phyloP scores from a whole-genome alignment of 2,888 invertebrate species.

The Drosophila paranaensis region DNA sequence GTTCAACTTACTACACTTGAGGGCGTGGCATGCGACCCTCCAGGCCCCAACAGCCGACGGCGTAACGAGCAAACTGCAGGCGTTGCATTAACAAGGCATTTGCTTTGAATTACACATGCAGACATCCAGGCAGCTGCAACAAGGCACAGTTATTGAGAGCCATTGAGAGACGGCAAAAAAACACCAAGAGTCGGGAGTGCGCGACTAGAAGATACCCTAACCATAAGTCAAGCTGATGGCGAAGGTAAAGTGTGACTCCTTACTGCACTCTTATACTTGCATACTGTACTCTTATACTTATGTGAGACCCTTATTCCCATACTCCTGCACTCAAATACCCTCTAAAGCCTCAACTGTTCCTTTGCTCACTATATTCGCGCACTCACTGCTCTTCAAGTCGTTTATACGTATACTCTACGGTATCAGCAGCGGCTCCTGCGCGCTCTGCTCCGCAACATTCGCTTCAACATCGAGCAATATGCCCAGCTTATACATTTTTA shows the following conservation, averaged over 20 bases:
- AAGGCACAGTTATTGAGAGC: conserved; percentile 37
- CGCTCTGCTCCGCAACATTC: neutral
- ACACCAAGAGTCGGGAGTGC: neutral
- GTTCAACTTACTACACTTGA: neutral
- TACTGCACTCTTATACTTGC: neutral
- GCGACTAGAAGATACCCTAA: neutral
- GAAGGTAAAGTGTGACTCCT: no score
- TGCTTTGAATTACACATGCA: conserved; percentile 54
- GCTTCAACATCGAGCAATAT: neutral
- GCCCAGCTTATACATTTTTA: neutral
- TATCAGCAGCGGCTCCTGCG: neutral
- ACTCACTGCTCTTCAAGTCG: neutral
- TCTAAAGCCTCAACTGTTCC: no score
- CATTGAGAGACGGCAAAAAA: conserved; percentile 10
- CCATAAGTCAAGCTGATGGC: no score
- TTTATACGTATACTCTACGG: neutral
- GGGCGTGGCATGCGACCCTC: neutral
- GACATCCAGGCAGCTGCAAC: conserved; percentile 34
- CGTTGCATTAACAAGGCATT: conserved; percentile 59
- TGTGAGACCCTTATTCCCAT: no score
- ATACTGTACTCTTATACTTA: neutral
- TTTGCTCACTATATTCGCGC: no score
- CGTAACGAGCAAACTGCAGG: conserved; percentile 14
- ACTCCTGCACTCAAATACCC: neutral
- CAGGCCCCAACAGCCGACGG: neutral